Base-by-base conservation (phyloP, 2,888 invertebrate species). In the Heliconius hortense region DNA sequence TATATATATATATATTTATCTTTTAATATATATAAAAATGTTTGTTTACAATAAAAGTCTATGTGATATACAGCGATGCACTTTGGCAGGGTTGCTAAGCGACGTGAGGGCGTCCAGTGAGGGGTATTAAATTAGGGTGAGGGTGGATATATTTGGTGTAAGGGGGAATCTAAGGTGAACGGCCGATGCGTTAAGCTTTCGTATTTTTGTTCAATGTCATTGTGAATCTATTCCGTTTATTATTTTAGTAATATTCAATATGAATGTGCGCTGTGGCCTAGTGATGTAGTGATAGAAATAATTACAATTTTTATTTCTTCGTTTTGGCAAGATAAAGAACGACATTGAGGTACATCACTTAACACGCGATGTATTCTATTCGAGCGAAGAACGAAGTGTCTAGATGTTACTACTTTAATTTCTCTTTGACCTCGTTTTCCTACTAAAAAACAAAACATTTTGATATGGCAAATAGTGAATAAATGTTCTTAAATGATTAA, bases 161-260 rank as follows among this genome's bases (percentile, higher is more conserved):
- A 83, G 84, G 91, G 92, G 90, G 90, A 88, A 86, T 89, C 88
- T 86, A 88, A 92, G 93, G 93, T 93, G 91, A 93, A 94, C 83
- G 91, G 88, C 91, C 93, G 84, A 79, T 79, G 78, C 80, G 80
- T 82, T 60, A 39, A 74, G 62, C 35, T 74, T 56, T 63, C 53
- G 69, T 82, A 78, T 81, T 79, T 82, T 56, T 74, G 72, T 75
- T 72, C 59, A 21, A 63, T 64, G 15, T 24, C 53, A 69, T 70
- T 69, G 35, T 35, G 43, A 70, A 21, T 62, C 67, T 63, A 68
- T 53, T 63, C 28, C 11, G 28, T 56, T 69, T 56, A 69, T 53
- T 28, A 48, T 56, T 69, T 7, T 11, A n/a, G 53, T 64, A 66
- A 43, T 68, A 67, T 68, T 66, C 0, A 7, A 8, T 66, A n/a